Conservation (phyloP, 1,140 invertebrate species). For the Neoseiulus cucumeris region DNA sequence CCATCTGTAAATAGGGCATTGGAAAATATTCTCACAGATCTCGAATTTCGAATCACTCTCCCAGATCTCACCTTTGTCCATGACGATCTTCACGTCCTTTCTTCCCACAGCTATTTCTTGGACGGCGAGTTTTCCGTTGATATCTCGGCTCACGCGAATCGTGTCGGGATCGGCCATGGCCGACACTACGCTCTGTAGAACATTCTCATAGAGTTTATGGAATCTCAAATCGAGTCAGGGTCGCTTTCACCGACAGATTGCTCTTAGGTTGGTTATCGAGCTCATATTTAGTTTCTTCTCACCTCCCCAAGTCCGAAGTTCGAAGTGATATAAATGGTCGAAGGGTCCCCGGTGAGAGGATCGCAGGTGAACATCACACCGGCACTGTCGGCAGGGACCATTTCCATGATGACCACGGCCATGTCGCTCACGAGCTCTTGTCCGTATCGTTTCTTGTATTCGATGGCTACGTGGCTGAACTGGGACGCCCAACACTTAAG, state of each 20-base stretch:
- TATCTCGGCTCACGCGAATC: slow-evolving; percentile 23
- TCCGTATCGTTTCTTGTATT: slow-evolving; percentile 15
- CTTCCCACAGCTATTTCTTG: background rate
- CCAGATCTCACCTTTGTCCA: background rate
- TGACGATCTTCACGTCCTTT: background rate
- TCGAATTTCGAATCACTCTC: no score
- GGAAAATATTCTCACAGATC: no score
- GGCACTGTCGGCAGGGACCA: slow-evolving; percentile 44
- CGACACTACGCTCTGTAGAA: slow-evolving; percentile 46
- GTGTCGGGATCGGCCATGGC: slow-evolving; percentile 48
- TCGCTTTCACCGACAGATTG: no score
- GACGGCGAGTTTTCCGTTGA: background rate
- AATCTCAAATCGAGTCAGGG: no score
- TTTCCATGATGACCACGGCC: slow-evolving; percentile 33
- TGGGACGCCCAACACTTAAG: slow-evolving; percentile 17
- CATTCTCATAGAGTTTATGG: no score
- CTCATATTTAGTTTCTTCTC: no score
- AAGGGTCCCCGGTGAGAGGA: slow-evolving; percentile 43
- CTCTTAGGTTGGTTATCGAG: no score
- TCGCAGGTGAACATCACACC: slow-evolving; percentile 59
- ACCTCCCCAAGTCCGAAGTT: slow-evolving; percentile 61
- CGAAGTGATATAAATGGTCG: slow-evolving; percentile 45
- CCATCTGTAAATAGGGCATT: no score
- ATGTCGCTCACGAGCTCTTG: background rate
- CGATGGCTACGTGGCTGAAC: slow-evolving; percentile 12